Conservation (phyloP, 2,113 vertebrate genomes). For the Apaloderma vittatum region DNA sequence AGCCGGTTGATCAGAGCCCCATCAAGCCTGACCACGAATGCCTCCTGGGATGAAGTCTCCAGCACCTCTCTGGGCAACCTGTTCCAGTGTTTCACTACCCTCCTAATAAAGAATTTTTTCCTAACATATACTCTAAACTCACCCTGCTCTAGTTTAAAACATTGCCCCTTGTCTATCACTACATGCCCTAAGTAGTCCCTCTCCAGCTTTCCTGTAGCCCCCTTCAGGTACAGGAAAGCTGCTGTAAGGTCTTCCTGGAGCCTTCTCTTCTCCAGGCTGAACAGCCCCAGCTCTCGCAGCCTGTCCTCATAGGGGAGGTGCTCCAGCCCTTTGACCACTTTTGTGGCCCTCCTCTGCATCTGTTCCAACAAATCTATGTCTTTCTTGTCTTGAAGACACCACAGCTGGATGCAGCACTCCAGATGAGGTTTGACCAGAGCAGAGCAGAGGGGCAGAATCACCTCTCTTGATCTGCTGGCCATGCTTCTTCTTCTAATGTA, state of each 20-base stretch:
- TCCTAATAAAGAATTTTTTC: no score
- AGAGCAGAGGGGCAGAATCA: fast-evolving
- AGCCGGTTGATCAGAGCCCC: no score
- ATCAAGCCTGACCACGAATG: no score
- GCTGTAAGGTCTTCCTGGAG: background rate
- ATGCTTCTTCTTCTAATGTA: background rate
- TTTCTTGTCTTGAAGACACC: background rate
- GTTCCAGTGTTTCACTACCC: no score
- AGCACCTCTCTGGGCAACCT: no score
- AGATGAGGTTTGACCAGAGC: background rate
- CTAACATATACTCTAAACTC: no score
- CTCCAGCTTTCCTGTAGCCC: no score
- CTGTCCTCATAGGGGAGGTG: background rate
- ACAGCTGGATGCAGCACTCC: background rate
- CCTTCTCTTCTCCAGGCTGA: background rate
- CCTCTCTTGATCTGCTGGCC: background rate
- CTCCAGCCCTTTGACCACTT: background rate
- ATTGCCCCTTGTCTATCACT: no score
- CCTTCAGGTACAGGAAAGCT: background rate
- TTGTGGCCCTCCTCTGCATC: no score
- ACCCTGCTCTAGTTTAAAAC: no score
- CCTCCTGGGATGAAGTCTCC: no score
- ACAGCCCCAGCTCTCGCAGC: background rate
- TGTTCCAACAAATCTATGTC: background rate
- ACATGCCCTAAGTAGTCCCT: no score